Percentiles rank a stretch among this genome's conserved stretches.
phyloP scores from a whole-genome alignment of 2,888 invertebrate genomes.

The Hetaerina titia region DNA sequence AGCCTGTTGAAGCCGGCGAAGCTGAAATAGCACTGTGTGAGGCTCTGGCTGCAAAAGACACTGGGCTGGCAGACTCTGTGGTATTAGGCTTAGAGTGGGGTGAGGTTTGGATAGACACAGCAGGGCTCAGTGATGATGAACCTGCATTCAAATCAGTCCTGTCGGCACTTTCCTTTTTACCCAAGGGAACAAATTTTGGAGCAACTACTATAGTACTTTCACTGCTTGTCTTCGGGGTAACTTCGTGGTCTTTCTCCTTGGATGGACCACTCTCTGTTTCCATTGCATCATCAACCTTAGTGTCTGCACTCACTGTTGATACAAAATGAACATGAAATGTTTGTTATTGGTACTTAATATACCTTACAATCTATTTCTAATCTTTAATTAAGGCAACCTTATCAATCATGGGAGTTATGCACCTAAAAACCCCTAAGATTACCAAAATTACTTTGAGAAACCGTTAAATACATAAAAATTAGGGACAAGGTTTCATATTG shows the following conservation, averaged over 20 bases:
- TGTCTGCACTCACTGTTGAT: constrained; percentile 11
- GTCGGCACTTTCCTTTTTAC: constrained; percentile 37
- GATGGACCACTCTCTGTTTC: neutral
- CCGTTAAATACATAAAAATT: neutral
- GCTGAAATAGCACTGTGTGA: constrained; percentile 70
- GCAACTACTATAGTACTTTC: constrained; percentile 20
- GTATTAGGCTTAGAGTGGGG: constrained; percentile 1
- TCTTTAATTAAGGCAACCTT: no score
- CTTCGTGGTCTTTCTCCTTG: constrained; percentile 16
- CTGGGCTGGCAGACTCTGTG: neutral
- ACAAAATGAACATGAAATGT: neutral
- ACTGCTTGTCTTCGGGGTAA: constrained; percentile 14
- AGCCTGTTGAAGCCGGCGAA: constrained; percentile 81
- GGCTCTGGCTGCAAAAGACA: constrained; percentile 50
- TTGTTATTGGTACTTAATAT: neutral
- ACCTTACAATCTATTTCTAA: neutral
- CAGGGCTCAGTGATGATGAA: constrained; percentile 10
- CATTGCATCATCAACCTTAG: neutral
- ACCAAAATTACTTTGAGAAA: neutral
- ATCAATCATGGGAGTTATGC: neutral
- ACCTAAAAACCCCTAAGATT: neutral
- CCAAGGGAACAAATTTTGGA: constrained; percentile 57
- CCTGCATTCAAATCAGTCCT: neutral
- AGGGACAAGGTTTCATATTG: constrained; percentile 20
- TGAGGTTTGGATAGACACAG: constrained; percentile 32